Evolutionary conservation across 2,888 invertebrate genomes (phyloP), one percentile per base, ranked within the genome.

Genomic region (Diadegma fenestrale): DNA sequence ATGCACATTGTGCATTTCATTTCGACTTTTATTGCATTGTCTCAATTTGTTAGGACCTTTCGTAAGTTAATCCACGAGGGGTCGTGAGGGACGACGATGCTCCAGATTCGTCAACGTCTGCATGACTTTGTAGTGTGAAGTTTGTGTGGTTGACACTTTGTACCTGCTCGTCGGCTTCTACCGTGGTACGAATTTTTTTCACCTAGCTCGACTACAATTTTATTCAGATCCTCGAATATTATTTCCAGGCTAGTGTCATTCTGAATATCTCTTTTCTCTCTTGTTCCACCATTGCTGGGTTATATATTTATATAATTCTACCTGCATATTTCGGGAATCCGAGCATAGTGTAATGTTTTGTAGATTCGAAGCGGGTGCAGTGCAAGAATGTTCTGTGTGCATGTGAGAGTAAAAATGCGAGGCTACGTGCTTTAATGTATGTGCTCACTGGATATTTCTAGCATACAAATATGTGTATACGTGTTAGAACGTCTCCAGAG

Each of bases 221-320:
- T 80, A 84, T 77, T 77, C 72, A 80, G 30, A 61, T 41, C 48
- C 51, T 33, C 58, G 54, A 58, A 48, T 77, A 80, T 84, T 72
- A 58, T 72, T 72, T 58, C 66, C 66, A 26, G 22, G 37, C 54
- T 41, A 26, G 77, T 72, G 43, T 33, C 80, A 71, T 80, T 68
- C 48, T 30, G 72, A 77, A 84, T 80, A 77, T 84, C 64, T 77
- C 63, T 64, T 63, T 63, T 61, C n/a, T 64, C 37, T 61, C 19
- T 43, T 41, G 12, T 75, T 45, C 33, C 19, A 43, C n/a, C 19
- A 73, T 58, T n/a, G 41, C 17, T 0, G 8, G 8, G 10, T 41
- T 8, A 17, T 30, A 58, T 17, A 1, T 75, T 26, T 26, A 5
- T 30, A 45, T 51, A 10, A 17, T 43, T 61, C 26, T 14, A 26